Percentiles rank a stretch among this genome's conserved stretches.
Conservation (phyloP, 2,797 vertebrate genomes). For the Yasuhikotakia modesta region DNA sequence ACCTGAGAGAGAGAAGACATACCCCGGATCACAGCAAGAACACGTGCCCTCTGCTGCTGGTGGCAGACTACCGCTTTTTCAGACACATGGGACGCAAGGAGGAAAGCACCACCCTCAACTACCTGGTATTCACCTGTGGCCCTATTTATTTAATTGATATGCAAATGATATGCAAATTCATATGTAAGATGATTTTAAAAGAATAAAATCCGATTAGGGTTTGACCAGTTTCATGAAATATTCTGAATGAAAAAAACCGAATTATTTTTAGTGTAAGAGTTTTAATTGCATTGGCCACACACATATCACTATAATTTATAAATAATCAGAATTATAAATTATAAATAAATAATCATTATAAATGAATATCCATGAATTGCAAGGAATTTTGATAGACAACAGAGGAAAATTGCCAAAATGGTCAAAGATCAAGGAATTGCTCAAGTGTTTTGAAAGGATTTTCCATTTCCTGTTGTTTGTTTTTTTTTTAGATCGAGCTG, state of each 20-base stretch:
- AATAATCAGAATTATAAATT: too few relatives aligned
- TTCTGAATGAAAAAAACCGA: too few relatives aligned
- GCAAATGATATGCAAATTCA: background rate
- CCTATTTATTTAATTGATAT: background rate
- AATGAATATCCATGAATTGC: too few relatives aligned
- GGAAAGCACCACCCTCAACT: constrained; percentile 88
- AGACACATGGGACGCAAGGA: constrained; percentile 84
- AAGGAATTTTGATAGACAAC: too few relatives aligned
- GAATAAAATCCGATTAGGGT: too few relatives aligned
- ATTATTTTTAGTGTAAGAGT: background rate
- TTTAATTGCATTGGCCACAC: background rate
- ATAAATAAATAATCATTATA: too few relatives aligned
- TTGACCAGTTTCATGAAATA: too few relatives aligned
- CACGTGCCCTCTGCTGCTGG: constrained; percentile 83
- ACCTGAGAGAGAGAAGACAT: constrained; percentile 71
- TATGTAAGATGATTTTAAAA: too few relatives aligned
- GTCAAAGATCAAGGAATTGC: background rate
- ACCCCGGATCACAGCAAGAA: constrained; percentile 76
- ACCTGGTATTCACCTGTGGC: constrained; percentile 71
- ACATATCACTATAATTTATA: too few relatives aligned
- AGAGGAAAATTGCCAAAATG: background rate
- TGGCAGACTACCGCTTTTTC: constrained; percentile 88
- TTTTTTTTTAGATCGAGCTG: constrained; percentile 85
- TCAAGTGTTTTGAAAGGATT: background rate
- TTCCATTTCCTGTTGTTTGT: background rate